phyloP scores from a whole-genome alignment of 2,888 invertebrate genomes.

The Rhorus exstirpatorius region DNA sequence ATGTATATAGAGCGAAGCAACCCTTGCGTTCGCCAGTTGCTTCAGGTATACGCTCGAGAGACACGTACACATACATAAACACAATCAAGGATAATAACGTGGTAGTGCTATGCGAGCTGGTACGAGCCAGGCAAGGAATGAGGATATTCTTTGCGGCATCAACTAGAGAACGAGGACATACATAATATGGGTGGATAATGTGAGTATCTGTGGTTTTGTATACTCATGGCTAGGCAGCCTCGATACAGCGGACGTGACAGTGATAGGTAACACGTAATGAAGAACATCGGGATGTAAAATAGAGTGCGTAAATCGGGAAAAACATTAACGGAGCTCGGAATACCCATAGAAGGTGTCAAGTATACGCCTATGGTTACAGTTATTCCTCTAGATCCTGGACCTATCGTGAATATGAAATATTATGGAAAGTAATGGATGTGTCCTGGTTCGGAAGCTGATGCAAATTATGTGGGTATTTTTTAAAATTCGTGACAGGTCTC shows the following conservation, averaged over 20 bases:
- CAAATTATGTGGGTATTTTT: no score
- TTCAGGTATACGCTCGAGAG: not conserved
- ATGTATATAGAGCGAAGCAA: slow-evolving; percentile 32
- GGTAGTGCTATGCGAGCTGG: slow-evolving; percentile 17
- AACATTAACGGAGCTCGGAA: no score
- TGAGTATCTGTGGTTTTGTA: not conserved
- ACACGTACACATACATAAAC: slow-evolving; percentile 4
- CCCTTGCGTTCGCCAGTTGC: slow-evolving; percentile 12
- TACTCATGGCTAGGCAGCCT: not conserved
- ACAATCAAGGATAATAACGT: slow-evolving; percentile 55
- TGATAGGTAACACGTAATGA: no score
- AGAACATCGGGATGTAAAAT: no score
- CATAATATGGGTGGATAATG: slow-evolving; percentile 4
- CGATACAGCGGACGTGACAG: not conserved
- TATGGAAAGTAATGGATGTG: no score
- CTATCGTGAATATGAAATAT: no score
- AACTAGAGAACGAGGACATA: slow-evolving; percentile 15
- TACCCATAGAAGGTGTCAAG: no score
- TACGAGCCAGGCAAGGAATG: slow-evolving; percentile 29
- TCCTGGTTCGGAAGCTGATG: no score
- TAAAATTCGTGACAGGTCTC: no score
- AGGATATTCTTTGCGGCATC: slow-evolving; percentile 4
- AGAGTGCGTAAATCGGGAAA: no score
- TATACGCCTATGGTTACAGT: no score
- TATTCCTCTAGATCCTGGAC: no score